phyloP scores from a whole-genome alignment of 2,113 vertebrate genomes.

The Pseudonaja textilis region DNA sequence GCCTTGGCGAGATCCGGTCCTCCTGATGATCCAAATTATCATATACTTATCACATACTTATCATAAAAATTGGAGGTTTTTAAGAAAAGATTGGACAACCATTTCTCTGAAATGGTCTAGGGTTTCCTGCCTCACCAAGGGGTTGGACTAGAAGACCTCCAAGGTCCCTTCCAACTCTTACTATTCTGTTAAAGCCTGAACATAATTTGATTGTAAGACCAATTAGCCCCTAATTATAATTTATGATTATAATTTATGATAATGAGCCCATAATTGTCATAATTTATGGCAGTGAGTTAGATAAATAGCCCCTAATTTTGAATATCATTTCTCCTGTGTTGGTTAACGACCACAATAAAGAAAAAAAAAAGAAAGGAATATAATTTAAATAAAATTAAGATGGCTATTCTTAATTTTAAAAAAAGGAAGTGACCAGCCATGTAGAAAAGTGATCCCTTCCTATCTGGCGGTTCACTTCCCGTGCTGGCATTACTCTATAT shows the following conservation, averaged over 20 bases:
- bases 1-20: not conserved
- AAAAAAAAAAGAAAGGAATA: not conserved
- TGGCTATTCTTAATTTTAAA: not conserved
- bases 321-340: not conserved
- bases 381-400: not conserved
- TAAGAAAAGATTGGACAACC: not conserved
- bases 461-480: not conserved
- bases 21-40: not conserved
- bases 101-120: not conserved
- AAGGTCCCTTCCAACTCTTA: not conserved
- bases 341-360: not conserved
- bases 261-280: not conserved
- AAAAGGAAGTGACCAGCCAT: not conserved
- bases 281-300: not conserved
- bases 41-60: not conserved
- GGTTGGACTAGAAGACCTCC: not conserved
- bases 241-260: not conserved
- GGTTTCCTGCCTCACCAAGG: too few relatives aligned
- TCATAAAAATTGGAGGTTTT: not conserved
- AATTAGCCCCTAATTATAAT: not conserved
- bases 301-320: not conserved
- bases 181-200: not conserved
- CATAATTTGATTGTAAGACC: not conserved
- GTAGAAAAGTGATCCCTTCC: not conserved
- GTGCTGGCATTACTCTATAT: not conserved